phyloP scores from a whole-genome alignment of 2,888 invertebrate genomes.

The Psylliodes chrysocephalus region DNA sequence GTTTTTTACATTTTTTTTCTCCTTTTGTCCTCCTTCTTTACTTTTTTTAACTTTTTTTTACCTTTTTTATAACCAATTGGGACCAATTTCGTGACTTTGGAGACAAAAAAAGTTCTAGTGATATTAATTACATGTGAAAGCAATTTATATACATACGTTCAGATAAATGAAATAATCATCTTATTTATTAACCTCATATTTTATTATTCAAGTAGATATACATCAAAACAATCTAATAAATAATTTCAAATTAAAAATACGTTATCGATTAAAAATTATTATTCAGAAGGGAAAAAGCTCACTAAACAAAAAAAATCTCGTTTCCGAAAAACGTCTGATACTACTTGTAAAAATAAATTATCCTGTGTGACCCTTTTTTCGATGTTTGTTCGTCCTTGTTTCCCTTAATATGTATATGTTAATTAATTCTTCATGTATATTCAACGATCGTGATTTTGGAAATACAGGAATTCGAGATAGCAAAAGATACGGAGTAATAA shows the following conservation, averaged over 20 bases:
- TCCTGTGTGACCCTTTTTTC: conserved; percentile 45
- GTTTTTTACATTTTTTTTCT: too few relatives aligned
- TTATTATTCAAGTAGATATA: too few relatives aligned
- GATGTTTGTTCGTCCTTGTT: conserved; percentile 42
- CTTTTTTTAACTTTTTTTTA: too few relatives aligned
- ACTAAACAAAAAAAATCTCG: conserved; percentile 51
- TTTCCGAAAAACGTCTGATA: conserved; percentile 46
- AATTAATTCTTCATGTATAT: conserved; percentile 47
- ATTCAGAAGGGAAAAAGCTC: conserved; percentile 43
- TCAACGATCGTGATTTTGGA: conserved; percentile 35
- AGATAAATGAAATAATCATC: too few relatives aligned
- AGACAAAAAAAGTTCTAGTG: not conserved
- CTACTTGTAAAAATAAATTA: conserved; percentile 53
- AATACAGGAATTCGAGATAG: conserved; percentile 27
- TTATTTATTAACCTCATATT: too few relatives aligned
- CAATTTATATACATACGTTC: too few relatives aligned
- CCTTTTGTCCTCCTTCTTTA: too few relatives aligned
- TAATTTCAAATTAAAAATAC: too few relatives aligned
- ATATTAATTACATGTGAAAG: too few relatives aligned
- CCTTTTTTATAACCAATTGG: too few relatives aligned
- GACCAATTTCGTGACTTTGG: too few relatives aligned
- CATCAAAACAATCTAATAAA: too few relatives aligned
- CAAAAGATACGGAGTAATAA: conserved; percentile 30
- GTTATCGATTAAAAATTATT: conserved; percentile 53
- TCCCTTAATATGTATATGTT: conserved; percentile 44